Evolutionary conservation across 1,140 invertebrate genomes (phyloP).

Genomic region (Nomia melanderi): DNA sequence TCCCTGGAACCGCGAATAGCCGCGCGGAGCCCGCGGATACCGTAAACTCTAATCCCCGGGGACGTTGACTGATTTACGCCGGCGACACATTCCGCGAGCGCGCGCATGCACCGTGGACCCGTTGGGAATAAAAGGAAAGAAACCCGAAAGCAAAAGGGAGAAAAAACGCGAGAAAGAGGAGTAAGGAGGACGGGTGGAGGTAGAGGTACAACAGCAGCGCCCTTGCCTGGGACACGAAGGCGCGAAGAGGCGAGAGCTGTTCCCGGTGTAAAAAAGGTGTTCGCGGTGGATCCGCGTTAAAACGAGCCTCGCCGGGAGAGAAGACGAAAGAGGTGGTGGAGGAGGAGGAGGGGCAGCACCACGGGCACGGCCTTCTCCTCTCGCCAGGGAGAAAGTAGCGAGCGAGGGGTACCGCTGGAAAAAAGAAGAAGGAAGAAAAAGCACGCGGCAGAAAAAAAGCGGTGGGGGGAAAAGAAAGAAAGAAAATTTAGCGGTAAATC

Average conservation of each 20-base stretch:
- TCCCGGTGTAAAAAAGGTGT: slow-evolving; percentile 20
- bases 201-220: background rate
- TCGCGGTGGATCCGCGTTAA: slow-evolving; percentile 27
- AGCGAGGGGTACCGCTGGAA: background rate
- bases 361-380: too few relatives aligned
- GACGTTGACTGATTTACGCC: slow-evolving; percentile 77
- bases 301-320: background rate
- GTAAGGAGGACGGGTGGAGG: background rate
- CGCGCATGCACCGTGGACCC: slow-evolving; percentile 5
- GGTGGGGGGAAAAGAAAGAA: slow-evolving; percentile 47
- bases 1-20: slow-evolving; percentile 55
- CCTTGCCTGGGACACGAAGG: slow-evolving; percentile 10
- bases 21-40: slow-evolving; percentile 39
- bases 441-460: slow-evolving; percentile 18
- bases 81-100: slow-evolving; percentile 63
- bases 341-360: too few relatives aligned
- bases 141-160: background rate
- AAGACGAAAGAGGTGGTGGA: too few relatives aligned
- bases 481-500: slow-evolving; percentile 73
- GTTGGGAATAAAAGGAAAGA: slow-evolving; percentile 35
- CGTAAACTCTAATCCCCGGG: slow-evolving; percentile 69
- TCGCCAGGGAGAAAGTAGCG: slow-evolving; percentile 8
- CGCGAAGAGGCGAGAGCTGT: slow-evolving; percentile 38
- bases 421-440: too few relatives aligned
- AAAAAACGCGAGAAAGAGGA: background rate